Evolutionary conservation across 2,888 invertebrate genomes (phyloP).

Genomic region (Dicycla oo): DNA sequence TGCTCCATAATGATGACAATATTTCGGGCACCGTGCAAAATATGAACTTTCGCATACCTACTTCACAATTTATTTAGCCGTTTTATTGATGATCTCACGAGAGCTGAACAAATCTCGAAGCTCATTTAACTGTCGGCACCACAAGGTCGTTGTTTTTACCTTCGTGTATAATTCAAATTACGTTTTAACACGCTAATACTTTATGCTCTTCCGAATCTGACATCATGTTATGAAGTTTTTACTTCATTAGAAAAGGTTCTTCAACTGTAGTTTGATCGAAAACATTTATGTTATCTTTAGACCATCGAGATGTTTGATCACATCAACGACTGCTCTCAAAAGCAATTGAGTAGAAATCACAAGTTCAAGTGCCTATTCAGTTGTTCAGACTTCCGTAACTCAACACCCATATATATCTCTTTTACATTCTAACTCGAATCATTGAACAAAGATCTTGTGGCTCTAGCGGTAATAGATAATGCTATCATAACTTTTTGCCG

Average conservation of each 20-base stretch:
- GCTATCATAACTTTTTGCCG: conserved; percentile 65
- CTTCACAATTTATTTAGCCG: conserved; percentile 41
- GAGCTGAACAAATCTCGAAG: conserved; percentile 59
- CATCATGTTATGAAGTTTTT: conserved; percentile 43
- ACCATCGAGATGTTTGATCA: conserved; percentile 46
- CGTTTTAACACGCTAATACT: conserved; percentile 55
- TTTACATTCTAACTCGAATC: conserved; percentile 57
- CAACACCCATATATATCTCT: conserved; percentile 54
- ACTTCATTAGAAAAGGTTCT: conserved; percentile 24
- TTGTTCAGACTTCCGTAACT: conserved; percentile 63
- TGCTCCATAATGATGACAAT: background rate
- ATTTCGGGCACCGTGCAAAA: conserved; percentile 21
- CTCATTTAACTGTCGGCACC: conserved; percentile 66
- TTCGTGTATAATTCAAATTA: conserved; percentile 71
- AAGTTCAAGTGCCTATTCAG: conserved; percentile 52
- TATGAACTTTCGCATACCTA: conserved; percentile 36
- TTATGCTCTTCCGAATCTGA: conserved; percentile 47
- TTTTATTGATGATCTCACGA: conserved; percentile 68
- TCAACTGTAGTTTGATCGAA: conserved; percentile 33
- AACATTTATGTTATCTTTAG: conserved; percentile 43
- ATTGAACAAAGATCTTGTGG: conserved; percentile 59
- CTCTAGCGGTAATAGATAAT: conserved; percentile 63
- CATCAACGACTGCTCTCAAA: conserved; percentile 46
- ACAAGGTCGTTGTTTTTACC: conserved; percentile 74
- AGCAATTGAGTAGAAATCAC: conserved; percentile 59